Base-by-base conservation (phyloP, 2,888 invertebrate species). In the Cephalotes varians region DNA sequence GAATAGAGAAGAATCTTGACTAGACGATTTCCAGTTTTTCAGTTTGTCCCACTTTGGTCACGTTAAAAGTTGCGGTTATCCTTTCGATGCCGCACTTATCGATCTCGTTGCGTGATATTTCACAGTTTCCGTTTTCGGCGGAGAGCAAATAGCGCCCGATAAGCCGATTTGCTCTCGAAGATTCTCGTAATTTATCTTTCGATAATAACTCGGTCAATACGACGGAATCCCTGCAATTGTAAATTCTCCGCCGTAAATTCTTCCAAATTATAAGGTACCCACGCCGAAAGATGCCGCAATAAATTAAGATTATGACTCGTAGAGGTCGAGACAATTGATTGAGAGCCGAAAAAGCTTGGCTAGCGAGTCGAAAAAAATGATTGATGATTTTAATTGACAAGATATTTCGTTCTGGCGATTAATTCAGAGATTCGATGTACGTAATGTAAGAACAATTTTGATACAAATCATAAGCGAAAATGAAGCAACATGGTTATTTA, bases 171-270 rank as follows among this genome's bases (percentile, higher is more conserved):
- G 47, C 64, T 73, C 51, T 51, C 54, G 49, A 49, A 37, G 47
- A 18, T 21, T 44, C 9, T 69, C 76, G 21, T 69, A 77, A 82
- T 77, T 84, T 67, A 73, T 74, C 72, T 37, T 15, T 37, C 25
- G 49, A 37, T 76, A 60, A 81, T 79, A 81, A 67, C 28, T 49
- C 31, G 37, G 31, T 34, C 15, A 31, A 54, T 62, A 25, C 34
- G 62, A 71, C 64, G 76, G 67, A 64, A 84, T 69, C 40, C 37
- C 60, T 54, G 21, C 21, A 47, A 73, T 25, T 67, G 25, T 81
- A 84, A 87, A 86, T 84, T 83, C 67, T 47, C 60, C 9, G 21
- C 58, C 21, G 80, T 88, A 84, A n/a, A n/a, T n/a, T n/a, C n/a
- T n/a, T n/a, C 81, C 84, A 86, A 87, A 88, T 80, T 76, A 71